phyloP scores from a whole-genome alignment of 1,140 invertebrate species.

The Luehdorfia chinensis region DNA sequence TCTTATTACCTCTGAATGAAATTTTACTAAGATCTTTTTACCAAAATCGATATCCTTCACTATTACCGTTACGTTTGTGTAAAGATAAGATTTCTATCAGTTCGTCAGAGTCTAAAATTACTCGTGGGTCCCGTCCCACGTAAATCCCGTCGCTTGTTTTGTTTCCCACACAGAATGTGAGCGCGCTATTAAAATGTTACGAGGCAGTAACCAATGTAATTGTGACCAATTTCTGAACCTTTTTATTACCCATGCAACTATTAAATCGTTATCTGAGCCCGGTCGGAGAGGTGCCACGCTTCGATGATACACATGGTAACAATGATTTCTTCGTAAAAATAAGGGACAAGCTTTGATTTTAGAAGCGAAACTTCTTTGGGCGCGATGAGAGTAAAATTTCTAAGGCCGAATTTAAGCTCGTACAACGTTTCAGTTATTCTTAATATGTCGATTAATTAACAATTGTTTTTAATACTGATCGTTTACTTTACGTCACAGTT shows the following conservation, averaged over 20 bases:
- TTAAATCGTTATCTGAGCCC: conserved; percentile 60
- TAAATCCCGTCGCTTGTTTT: conserved; percentile 1
- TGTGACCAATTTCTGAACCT: conserved; percentile 63
- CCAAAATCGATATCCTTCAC: too few relatives aligned
- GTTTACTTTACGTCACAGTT: too few relatives aligned
- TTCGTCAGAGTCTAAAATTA: conserved; percentile 13
- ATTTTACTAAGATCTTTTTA: too few relatives aligned
- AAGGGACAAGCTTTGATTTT: too few relatives aligned
- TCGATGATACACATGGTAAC: conserved; percentile 5
- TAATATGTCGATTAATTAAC: too few relatives aligned
- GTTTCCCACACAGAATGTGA: conserved; percentile 54
- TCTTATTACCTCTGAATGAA: too few relatives aligned
- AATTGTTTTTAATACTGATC: too few relatives aligned
- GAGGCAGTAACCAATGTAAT: conserved; percentile 58
- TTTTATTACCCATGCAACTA: conserved; percentile 67
- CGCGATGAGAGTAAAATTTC: too few relatives aligned
- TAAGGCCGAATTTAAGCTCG: too few relatives aligned
- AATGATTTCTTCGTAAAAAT: conserved; percentile 25
- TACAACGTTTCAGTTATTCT: too few relatives aligned
- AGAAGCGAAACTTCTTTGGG: too few relatives aligned
- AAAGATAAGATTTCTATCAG: conserved; percentile 10
- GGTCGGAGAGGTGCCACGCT: conserved; percentile 14
- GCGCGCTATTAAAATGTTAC: conserved; percentile 62
- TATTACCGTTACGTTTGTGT: neutral
- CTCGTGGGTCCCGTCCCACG: conserved; percentile 4